Percentiles rank a stretch among this genome's conserved stretches.
Conservation (phyloP, 2,888 invertebrate species). For the Ischnura elegans region DNA sequence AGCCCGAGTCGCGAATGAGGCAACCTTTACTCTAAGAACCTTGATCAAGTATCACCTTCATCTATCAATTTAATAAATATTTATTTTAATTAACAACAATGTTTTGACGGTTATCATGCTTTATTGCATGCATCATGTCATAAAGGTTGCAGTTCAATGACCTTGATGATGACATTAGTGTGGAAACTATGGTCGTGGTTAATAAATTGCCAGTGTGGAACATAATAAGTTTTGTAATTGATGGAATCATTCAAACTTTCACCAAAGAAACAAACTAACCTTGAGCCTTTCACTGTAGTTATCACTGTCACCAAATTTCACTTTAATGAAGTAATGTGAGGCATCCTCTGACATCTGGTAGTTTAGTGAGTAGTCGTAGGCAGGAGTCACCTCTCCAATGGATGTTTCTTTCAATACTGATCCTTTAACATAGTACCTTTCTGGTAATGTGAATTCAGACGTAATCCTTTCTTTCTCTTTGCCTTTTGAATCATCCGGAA, state of each 20-base stretch:
- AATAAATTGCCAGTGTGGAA: too few species aligned
- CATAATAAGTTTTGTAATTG: neutral
- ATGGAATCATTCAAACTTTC: too few species aligned
- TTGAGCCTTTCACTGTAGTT: neutral
- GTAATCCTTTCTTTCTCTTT: slow-evolving; percentile 35
- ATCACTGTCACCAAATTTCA: slow-evolving; percentile 16
- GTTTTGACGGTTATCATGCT: too few species aligned
- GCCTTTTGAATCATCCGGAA: slow-evolving; percentile 25
- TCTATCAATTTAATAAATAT: too few species aligned
- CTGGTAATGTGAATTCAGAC: neutral
- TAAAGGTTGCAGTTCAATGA: too few species aligned
- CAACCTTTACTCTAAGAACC: too few species aligned
- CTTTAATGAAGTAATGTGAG: neutral
- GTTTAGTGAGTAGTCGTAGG: slow-evolving; percentile 39
- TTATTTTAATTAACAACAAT: too few species aligned
- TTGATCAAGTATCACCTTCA: too few species aligned
- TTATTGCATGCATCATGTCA: too few species aligned
- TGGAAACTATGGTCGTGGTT: too few species aligned
- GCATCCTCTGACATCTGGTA: slow-evolving; percentile 9
- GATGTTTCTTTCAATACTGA: slow-evolving; percentile 13
- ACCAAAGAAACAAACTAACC: neutral
- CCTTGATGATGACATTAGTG: too few species aligned
- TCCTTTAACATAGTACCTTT: neutral
- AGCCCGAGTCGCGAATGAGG: too few species aligned
- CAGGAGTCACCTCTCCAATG: neutral